Evolutionary conservation across 2,797 vertebrate genomes (phyloP), one percentile per base, ranked within the genome.

Genomic region (Rhabdomys pumilio): DNA sequence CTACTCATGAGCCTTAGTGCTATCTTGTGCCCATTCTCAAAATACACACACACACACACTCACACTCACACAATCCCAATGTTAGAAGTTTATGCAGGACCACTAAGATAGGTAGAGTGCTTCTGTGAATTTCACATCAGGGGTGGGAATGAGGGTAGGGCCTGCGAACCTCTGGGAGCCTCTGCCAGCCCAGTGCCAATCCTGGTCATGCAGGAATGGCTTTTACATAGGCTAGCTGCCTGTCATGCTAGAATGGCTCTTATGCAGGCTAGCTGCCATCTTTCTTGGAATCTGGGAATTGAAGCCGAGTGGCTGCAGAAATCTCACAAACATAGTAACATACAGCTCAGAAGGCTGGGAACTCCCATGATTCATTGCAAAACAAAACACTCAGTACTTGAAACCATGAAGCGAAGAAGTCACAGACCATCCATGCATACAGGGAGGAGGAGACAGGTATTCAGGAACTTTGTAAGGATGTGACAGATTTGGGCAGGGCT

Each of bases 381-480:
- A 88, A 61, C 20, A 94, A 77, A 89, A 44, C 9, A 87, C 38
- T 55, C 55, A 26, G 29, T 61, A 3, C 17, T 22, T 26, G 63
- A 89, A 95, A 77, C 57, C 57, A 3, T 38, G 84, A 53, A 57
- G 38, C 31, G 50, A 81, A 93, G 31, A 13, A 29, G 53, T 11
- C 41, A 69, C 41, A 7, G 14, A 2, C 1, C 15, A 63, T 61
- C 55, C 53, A 41, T 0, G 20, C 13, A 61, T 8, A 9, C 61
- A 26, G 53, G 8, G n/a, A 12, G 87, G 9, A 72, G 55, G 50
- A 53, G 24, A 24, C 3, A 1, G 63, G 47, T 34, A 7, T 2
- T 0, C 6, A 1, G 79, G n/a, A 3, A 55, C 44, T 24, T n/a
- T 4, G 0, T 0, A 26, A 24, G 31, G 24, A 81, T 4, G 11